Evolutionary conservation across 2,113 vertebrate genomes (phyloP), one percentile per base, ranked within the genome.

Genomic region (Platysteira castanea): DNA sequence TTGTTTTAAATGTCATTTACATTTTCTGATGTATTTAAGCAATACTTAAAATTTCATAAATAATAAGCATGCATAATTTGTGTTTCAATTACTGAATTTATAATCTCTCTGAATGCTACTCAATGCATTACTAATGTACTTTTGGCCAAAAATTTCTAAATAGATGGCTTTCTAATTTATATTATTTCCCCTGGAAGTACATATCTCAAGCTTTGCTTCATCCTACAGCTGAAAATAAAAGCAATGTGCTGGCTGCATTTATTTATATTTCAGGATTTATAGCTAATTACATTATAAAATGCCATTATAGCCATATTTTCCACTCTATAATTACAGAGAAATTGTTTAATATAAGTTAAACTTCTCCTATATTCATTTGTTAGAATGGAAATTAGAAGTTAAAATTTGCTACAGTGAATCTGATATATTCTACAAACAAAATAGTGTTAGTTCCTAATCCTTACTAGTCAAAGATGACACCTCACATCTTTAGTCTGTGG

Each of bases 11-110:
- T 90, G 50, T 30, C 88, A 97, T 96, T 93, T 95, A 96, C 95
- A 97, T 97, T 97, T 97, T 87, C 96, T 96, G 78, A 97, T 87
- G 93, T 96, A 96, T 77, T 86, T 77, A 79, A 97, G 86, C 75
- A 96, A 93, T 95, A 92, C 86, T 98, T 97, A 97, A 97, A 97
- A 95, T 96, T 98, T 95, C 90, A 98, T 97, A 97, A 98, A 97
- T 96, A 97, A 87, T 95, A 96, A 87, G 27, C 65, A 90, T 95
- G 78, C 70, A 96, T 97, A 93, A 97, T 97, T 94, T 96, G 89
- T 95, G 60, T 84, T 95, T 63, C 84, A 97, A 93, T 95, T 97
- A 97, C 63, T 90, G 97, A 95, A 95, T 96, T 94, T 90, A 96
- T 81, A 81, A 89, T 84, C 81, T 96, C 89, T 37, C 46, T 69